These are phyloP conservation scores for Rhincodon typus DNA, from an alignment of 2,797 vertebrate species.

Conservation along the genomic window DNA sequence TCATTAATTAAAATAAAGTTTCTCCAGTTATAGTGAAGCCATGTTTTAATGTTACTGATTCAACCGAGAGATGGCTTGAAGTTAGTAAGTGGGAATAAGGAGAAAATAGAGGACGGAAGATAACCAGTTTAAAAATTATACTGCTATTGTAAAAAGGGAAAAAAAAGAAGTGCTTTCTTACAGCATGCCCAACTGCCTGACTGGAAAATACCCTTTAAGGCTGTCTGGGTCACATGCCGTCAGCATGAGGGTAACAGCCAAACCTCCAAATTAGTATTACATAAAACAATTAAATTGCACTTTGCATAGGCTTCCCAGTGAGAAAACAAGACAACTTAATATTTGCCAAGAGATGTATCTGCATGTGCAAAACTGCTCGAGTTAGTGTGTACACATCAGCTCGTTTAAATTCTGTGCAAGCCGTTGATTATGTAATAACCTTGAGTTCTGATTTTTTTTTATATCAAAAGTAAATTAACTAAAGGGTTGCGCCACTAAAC, in stretches of 20 bases:
- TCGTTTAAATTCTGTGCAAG: slow-evolving; percentile 12
- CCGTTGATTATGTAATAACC: slow-evolving; percentile 20
- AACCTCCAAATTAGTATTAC: not conserved
- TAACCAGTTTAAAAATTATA: not conserved
- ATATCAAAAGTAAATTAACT: not conserved
- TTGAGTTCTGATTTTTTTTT: not conserved
- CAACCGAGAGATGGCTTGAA: not conserved
- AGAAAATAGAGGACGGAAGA: not conserved
- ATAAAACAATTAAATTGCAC: slow-evolving; percentile 34
- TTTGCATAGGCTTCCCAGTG: slow-evolving; percentile 35
- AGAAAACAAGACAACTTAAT: slow-evolving; percentile 20
- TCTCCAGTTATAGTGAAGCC: not conserved
- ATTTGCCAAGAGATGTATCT: not conserved
- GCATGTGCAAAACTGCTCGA: slow-evolving; percentile 27
- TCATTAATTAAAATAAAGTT: not conserved
- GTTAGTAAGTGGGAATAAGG: too few relatives aligned
- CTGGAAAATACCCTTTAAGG: not conserved
- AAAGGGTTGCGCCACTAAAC: not conserved
- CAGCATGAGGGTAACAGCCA: not conserved
- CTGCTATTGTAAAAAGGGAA: not conserved
- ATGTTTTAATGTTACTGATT: not conserved
- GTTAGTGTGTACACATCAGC: slow-evolving; percentile 29
- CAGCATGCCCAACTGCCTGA: not conserved
- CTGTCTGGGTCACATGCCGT: not conserved
- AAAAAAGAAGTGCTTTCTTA: not conserved